A percentile compares a stretch with the other conserved stretches of the same genome.
Conservation (phyloP, 2,113 vertebrate genomes). For the Zingel zingel region DNA sequence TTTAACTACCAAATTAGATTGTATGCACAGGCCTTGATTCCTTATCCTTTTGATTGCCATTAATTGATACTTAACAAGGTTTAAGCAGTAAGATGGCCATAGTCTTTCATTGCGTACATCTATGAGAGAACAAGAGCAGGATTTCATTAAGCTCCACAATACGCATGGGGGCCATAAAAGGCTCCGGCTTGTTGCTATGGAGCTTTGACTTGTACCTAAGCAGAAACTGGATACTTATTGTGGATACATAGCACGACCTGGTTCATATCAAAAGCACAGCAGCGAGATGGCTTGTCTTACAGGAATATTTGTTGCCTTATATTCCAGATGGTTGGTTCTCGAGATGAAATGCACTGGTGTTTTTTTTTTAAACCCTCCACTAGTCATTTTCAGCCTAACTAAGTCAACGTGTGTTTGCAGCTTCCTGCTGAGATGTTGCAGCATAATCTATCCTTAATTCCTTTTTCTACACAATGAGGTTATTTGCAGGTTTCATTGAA, state of each 20-base stretch:
- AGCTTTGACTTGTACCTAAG: constrained; percentile 63
- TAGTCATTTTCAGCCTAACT: constrained; percentile 20
- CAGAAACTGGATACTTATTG: constrained; percentile 70
- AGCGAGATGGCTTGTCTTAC: constrained; percentile 41
- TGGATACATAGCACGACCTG: constrained; percentile 62
- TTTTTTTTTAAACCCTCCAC: constrained; percentile 26
- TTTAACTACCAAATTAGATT: constrained; percentile 35
- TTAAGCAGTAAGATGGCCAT: constrained; percentile 11
- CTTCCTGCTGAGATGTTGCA: constrained; percentile 10
- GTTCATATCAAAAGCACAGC: constrained; percentile 47
- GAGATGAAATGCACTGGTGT: constrained; percentile 39
- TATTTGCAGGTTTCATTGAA: constrained; percentile 37
- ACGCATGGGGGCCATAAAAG: constrained; percentile 68
- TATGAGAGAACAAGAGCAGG: constrained; percentile 58
- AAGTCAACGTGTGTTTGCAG: constrained; percentile 10
- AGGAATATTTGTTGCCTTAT: constrained; percentile 34
- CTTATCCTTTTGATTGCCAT: constrained; percentile 35
- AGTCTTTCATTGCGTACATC: constrained; percentile 20
- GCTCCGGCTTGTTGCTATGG: constrained; percentile 81
- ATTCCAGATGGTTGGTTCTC: constrained; percentile 56
- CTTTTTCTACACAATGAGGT: constrained; percentile 17
- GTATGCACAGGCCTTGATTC: constrained; percentile 18
- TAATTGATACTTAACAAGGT: constrained; percentile 47
- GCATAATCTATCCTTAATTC: constrained; percentile 27
- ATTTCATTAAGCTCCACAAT: constrained; percentile 73